phyloP scores from a whole-genome alignment of 2,888 invertebrate species.

The Hylaea fasciaria region DNA sequence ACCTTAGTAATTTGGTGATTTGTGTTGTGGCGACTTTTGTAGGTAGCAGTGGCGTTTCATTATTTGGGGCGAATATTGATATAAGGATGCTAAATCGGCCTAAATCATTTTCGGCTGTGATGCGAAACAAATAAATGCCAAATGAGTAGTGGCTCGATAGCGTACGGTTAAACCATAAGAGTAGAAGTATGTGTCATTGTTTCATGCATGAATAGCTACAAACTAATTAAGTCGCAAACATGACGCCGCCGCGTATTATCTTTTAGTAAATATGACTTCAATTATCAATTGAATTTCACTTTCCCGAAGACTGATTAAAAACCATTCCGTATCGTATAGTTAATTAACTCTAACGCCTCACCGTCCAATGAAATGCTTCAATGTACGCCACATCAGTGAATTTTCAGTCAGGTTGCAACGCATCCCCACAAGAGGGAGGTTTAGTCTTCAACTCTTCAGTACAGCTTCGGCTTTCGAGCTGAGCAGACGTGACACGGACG shows the following conservation, averaged over 20 bases:
- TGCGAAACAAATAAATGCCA: too few relatives aligned
- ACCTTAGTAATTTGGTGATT: constrained; percentile 44
- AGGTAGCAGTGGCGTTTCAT: constrained; percentile 9
- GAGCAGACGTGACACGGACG: constrained; percentile 54
- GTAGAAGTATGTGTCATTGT: too few relatives aligned
- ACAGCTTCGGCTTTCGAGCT: constrained; percentile 66
- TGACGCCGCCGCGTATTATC: neutral
- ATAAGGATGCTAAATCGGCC: constrained; percentile 1
- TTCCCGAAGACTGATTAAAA: constrained; percentile 5
- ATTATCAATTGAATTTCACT: neutral
- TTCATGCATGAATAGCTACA: too few relatives aligned
- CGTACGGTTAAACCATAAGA: too few relatives aligned
- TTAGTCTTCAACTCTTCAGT: constrained; percentile 66
- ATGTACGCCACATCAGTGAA: constrained; percentile 36
- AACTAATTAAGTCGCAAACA: too few relatives aligned
- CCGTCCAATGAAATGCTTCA: constrained; percentile 28
- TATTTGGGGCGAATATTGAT: constrained; percentile 6
- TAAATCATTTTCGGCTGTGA: too few relatives aligned
- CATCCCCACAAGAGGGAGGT: constrained; percentile 29
- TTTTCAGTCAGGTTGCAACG: constrained; percentile 40
- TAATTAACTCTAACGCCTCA: constrained; percentile 22
- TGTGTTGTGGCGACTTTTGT: constrained; percentile 35
- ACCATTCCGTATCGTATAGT: constrained; percentile 11
- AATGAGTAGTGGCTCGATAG: too few relatives aligned
- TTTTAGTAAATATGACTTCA: neutral